Base-by-base conservation (phyloP, 2,888 invertebrate genomes). In the Eupithecia inturbata region DNA sequence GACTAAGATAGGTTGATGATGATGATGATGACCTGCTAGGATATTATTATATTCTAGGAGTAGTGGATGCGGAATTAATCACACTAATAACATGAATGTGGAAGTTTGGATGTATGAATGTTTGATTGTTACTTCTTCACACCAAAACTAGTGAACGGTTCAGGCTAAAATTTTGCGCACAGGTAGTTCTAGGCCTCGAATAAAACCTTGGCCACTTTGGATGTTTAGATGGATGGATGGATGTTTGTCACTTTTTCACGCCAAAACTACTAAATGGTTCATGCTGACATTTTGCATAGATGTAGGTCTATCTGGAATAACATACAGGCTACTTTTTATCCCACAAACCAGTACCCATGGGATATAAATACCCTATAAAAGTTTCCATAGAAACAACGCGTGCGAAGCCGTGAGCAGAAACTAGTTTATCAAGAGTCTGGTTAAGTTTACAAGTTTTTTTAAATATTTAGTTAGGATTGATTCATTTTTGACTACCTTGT, bases 1-100 rank as follows among this genome's bases (percentile, higher is more conserved):
- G n/a, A n/a, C n/a, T n/a, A n/a, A n/a, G n/a, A n/a, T n/a, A n/a
- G n/a, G n/a, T n/a, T n/a, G n/a, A n/a, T n/a, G n/a, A n/a, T n/a
- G n/a, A n/a, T n/a, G n/a, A 31, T 6, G 0, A 31, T 4, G 4
- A 36, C 10, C 7, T 45, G n/a, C 19, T 5, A 45, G 19, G 45
- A 45, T n/a, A n/a, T 16, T 45, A 45, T 22, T 53, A 3, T 12
- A 60, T 60, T 28, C 7, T 10, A 28, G 28, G 60, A 28, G 7
- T 60, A 60, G 28, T 60, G 26, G 12, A 26, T 69, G 67, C 39
- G 33, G 57, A 14, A 67, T 67, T 49, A 60, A 28, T 28, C 28
- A 19, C 16, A 60, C n/a, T 7, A n/a, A 2, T 49, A 49, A n/a
- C 5, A n/a, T 45, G 9, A 49, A 49, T n/a, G 9, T 2, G n/a